A percentile compares a stretch with the other conserved stretches of the same genome.
phyloP scores from a whole-genome alignment of 2,888 invertebrate species.

The Harmothoe impar region DNA sequence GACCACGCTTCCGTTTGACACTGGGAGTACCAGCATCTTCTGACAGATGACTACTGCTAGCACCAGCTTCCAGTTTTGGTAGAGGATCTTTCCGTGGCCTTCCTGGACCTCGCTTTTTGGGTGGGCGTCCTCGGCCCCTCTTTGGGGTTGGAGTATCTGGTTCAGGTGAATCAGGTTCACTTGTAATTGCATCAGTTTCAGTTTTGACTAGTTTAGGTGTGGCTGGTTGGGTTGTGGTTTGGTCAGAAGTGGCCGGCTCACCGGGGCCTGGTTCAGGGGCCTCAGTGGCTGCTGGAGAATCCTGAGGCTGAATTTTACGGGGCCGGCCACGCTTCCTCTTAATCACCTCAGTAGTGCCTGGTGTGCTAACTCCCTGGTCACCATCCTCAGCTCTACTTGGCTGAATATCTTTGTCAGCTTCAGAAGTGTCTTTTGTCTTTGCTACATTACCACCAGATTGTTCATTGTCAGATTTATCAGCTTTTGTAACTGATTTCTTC shows the following conservation, averaged over 20 bases:
- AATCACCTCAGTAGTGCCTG: background rate
- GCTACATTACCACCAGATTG: no score
- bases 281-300: no score
- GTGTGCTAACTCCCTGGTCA: background rate
- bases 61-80: background rate
- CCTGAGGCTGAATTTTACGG: background rate
- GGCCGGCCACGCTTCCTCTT: conserved; percentile 29
- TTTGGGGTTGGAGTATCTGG: background rate
- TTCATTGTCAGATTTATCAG: background rate
- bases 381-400: background rate
- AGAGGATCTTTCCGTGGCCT: background rate
- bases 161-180: background rate
- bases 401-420: background rate
- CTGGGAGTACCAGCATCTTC: background rate
- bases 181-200: no score
- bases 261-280: no score
- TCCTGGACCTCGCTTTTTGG: background rate
- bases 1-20: conserved; percentile 1
- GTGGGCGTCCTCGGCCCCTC: background rate
- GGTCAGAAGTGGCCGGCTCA: no score
- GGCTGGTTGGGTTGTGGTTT: no score
- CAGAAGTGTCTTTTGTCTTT: background rate
- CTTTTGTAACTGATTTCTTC: background rate
- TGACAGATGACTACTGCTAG: background rate
- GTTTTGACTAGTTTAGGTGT: no score